Conservation (phyloP, 1,140 invertebrate species). For the Mercenaria mercenaria region DNA sequence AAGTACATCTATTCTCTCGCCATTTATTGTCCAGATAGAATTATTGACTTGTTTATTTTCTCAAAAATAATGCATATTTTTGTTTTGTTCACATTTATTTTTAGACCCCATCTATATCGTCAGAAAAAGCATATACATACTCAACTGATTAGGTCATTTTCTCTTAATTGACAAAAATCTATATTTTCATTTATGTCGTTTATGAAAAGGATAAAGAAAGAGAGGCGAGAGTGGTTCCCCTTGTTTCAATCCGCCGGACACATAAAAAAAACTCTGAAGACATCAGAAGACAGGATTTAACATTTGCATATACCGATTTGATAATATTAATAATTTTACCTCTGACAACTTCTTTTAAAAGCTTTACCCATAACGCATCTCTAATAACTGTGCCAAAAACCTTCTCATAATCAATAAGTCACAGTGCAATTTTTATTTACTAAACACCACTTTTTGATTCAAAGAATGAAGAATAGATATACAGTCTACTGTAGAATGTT, state of each 20-base stretch:
- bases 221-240: no score
- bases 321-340: conserved; percentile 46
- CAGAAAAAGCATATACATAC: background rate
- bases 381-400: no score
- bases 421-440: conserved; percentile 37
- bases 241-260: conserved; percentile 30
- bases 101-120: no score
- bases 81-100: conserved; percentile 11
- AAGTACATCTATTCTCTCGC: conserved; percentile 1
- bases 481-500: conserved; percentile 48
- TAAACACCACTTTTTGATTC: conserved; percentile 19
- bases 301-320: no score
- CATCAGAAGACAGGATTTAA: conserved; percentile 41
- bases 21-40: conserved; percentile 30
- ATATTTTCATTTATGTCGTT: no score
- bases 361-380: conserved; percentile 38
- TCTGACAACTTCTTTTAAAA: conserved; percentile 18
- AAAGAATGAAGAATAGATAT: conserved; percentile 50
- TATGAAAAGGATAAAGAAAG: no score
- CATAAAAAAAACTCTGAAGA: conserved; percentile 28
- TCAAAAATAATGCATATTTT: conserved; percentile 3
- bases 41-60: background rate
- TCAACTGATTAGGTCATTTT: background rate
- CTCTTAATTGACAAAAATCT: background rate
- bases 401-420: conserved; percentile 54